These are phyloP conservation scores for Phaethornis superciliosus DNA, from an alignment of 2,113 vertebrate species.

Conservation along the genomic window DNA sequence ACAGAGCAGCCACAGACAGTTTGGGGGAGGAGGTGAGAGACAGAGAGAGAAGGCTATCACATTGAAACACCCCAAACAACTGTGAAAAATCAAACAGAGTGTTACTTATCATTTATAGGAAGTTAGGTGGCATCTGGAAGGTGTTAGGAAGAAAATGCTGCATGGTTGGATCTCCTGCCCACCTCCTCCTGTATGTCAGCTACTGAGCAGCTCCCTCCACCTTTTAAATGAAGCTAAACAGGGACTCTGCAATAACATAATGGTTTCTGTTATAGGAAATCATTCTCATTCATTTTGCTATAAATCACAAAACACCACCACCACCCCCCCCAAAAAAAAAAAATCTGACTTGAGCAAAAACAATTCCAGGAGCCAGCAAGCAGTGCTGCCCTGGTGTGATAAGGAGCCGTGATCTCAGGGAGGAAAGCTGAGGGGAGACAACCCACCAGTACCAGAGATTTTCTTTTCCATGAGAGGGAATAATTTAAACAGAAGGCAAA, in stretches of 20 bases:
- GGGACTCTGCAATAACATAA: not conserved
- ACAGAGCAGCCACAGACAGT: not conserved
- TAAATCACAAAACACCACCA: not conserved
- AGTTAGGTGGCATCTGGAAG: not conserved
- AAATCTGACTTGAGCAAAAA: conserved; percentile 12
- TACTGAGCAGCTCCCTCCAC: not conserved
- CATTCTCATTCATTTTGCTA: not conserved
- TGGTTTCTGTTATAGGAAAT: not conserved
- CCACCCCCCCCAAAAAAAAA: not conserved
- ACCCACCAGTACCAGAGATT: not conserved
- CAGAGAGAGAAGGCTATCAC: not conserved
- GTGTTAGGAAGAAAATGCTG: not conserved
- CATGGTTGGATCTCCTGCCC: not conserved
- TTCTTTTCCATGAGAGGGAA: not conserved
- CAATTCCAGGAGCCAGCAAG: conserved; percentile 54
- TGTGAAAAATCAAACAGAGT: not conserved
- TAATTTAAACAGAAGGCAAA: not conserved
- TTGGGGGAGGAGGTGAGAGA: not conserved
- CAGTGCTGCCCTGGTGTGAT: not conserved
- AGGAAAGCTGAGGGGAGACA: not conserved
- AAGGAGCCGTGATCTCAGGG: not conserved
- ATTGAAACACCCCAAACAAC: not conserved
- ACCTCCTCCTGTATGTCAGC: accelerated
- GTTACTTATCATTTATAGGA: not conserved
- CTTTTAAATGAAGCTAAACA: not conserved